phyloP scores from a whole-genome alignment of 2,113 vertebrate genomes.

The Diglossa brunneiventris region DNA sequence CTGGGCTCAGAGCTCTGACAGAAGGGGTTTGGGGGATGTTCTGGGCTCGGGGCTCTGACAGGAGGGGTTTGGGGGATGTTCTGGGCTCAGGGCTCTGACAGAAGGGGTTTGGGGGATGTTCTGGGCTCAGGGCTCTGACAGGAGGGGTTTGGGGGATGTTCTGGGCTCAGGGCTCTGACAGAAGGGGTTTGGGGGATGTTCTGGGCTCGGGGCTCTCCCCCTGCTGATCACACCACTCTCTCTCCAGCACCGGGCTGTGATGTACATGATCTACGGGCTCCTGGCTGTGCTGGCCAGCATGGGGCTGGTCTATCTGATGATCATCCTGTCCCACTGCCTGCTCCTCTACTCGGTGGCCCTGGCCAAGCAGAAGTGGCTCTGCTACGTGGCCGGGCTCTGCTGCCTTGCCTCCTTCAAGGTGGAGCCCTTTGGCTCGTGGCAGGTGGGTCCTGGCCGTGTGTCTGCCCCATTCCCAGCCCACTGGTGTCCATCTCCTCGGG shows the following conservation, averaged over 20 bases:
- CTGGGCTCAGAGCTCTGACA: no score
- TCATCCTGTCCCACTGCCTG: slow-evolving; percentile 89
- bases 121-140: no score
- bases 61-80: no score
- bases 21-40: no score
- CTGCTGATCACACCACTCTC: background rate
- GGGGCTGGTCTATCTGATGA: slow-evolving; percentile 86
- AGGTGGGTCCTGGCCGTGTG: slow-evolving; percentile 68
- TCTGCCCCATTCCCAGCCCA: background rate
- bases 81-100: no score
- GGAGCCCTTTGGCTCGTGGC: slow-evolving; percentile 90
- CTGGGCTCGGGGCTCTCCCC: background rate
- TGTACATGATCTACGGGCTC: slow-evolving; percentile 84
- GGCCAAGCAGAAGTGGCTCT: slow-evolving; percentile 89
- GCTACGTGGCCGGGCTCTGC: slow-evolving; percentile 82
- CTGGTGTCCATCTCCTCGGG: background rate
- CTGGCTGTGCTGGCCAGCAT: slow-evolving; percentile 86
- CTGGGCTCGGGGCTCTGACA: no score
- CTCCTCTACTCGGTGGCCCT: slow-evolving; percentile 86
- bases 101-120: background rate
- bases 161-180: no score
- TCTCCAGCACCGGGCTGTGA: slow-evolving; percentile 84
- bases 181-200: background rate
- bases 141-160: no score
- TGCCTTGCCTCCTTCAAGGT: slow-evolving; percentile 90